Percentiles rank a stretch among this genome's conserved stretches.
Evolutionary conservation across 2,113 vertebrate species (phyloP).

Genomic region (Callipepla californica): DNA sequence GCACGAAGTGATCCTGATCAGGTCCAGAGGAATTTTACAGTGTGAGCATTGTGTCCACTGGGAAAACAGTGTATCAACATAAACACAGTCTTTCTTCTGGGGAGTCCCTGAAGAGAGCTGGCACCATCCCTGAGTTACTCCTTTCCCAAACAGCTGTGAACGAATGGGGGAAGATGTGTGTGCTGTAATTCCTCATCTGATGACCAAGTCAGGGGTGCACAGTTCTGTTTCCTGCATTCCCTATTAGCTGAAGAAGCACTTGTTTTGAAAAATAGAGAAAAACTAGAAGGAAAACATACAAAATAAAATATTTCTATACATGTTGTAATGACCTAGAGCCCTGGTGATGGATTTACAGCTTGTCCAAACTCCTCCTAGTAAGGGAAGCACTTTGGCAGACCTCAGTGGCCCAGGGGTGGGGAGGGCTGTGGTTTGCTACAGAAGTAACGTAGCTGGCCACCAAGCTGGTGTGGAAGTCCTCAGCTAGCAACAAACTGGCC

Average conservation of each 20-base stretch:
- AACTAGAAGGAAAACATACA: not conserved
- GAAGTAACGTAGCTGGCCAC: not conserved
- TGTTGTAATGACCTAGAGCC: not conserved
- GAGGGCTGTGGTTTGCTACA: not conserved
- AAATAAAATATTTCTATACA: not conserved
- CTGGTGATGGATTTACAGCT: not conserved
- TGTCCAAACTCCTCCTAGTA: not conserved
- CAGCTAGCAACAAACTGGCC: too few species aligned
- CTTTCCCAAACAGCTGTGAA: constrained; percentile 43
- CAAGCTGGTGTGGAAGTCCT: not conserved
- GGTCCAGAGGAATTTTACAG: not conserved
- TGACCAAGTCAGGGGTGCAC: not conserved
- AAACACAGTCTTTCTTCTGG: constrained; percentile 53
- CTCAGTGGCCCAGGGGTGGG: not conserved
- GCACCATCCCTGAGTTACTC: not conserved
- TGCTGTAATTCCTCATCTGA: not conserved
- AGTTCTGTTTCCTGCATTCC: not conserved
- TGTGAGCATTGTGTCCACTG: constrained; percentile 9
- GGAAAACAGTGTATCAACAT: constrained; percentile 34
- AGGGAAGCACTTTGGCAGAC: not conserved
- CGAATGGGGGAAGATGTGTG: not conserved
- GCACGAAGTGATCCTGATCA: not conserved
- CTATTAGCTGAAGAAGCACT: not conserved
- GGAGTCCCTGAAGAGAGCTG: not conserved
- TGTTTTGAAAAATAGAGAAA: not conserved